Base-by-base conservation (phyloP, 2,888 invertebrate genomes). In the Microctonus hyperodae region DNA sequence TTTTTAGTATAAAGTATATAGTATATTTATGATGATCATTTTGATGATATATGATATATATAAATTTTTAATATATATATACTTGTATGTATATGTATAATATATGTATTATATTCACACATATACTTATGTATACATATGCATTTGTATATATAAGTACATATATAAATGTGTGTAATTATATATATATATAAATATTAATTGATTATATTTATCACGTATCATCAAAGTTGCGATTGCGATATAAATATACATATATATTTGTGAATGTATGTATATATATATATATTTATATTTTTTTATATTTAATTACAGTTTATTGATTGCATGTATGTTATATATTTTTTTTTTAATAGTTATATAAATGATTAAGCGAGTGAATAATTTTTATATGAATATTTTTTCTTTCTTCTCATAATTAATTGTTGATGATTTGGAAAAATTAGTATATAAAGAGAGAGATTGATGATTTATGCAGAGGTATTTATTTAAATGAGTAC, bases 1-100 rank as follows among this genome's bases (percentile, higher is more conserved):
- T 70, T 68, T 69, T 53, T 69, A 70, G 76, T 78, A 74, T 75
- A 71, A 72, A 72, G 73, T 75, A 74, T 74, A 72, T 73, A 69
- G 64, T 69, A 72, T 74, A 74, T 71, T 74, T 75, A 75, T 73
- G 75, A 75, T 73, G 75, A 71, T 70, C 66, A 61, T 68, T 65
- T 65, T 64, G 64, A 61, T 70, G 68, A 68, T 71, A 72, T 71
- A 70, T 72, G 64, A 67, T 74, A 74, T 74, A 74, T 67, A 62
- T 64, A 68, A 64, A 50, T 51, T 31, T 55, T 25, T 16, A 35
- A n/a, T 31, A 16, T 28, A 44, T 33, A n/a, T n/a, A n/a, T n/a
- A n/a, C n/a, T n/a, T n/a, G n/a, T n/a, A n/a, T n/a, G n/a, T n/a
- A n/a, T n/a, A n/a, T n/a, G n/a, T n/a, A n/a, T n/a, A n/a, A n/a